A percentile compares a stretch with the other conserved stretches of the same genome.
These are phyloP conservation scores for Sinhomidia bicolor DNA, from an alignment of 2,888 invertebrate species.

Conservation along the genomic window DNA sequence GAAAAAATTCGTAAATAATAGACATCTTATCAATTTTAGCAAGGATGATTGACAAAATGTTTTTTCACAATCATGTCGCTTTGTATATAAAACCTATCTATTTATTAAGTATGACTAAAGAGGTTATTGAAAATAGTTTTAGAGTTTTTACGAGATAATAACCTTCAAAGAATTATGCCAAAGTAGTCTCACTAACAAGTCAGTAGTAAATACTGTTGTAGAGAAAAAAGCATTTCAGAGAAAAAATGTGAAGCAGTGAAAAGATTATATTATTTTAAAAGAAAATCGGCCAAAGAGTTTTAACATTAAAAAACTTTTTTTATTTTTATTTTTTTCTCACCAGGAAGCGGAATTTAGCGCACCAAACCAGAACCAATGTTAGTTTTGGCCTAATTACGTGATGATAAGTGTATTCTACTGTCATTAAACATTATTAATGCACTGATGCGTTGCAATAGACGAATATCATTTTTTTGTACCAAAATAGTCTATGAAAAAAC, in stretches of 20 bases:
- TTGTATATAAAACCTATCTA: too few species aligned
- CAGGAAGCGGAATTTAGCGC: conserved; percentile 39
- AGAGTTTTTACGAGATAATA: too few species aligned
- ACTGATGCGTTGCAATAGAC: background rate
- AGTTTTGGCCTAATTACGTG: conserved; percentile 37
- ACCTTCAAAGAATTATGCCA: background rate
- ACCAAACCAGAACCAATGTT: conserved; percentile 44
- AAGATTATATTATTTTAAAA: background rate
- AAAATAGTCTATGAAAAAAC: conserved; percentile 4
- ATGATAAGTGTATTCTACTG: conserved; percentile 24
- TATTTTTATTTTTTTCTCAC: conserved; percentile 12
- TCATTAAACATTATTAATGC: conserved; percentile 30
- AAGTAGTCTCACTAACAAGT: background rate
- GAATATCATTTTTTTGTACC: background rate
- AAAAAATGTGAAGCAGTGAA: background rate
- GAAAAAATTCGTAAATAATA: background rate
- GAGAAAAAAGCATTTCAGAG: background rate
- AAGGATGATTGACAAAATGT: background rate
- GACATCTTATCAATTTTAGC: background rate
- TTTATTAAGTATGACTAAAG: too few species aligned
- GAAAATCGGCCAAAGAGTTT: conserved; percentile 19
- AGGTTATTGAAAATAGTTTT: too few species aligned
- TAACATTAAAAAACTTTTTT: conserved; percentile 5
- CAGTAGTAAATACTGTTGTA: background rate
- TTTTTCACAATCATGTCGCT: background rate